Evolutionary conservation across 1,140 invertebrate genomes (phyloP).

Genomic region (Dufourea novaeangliae): DNA sequence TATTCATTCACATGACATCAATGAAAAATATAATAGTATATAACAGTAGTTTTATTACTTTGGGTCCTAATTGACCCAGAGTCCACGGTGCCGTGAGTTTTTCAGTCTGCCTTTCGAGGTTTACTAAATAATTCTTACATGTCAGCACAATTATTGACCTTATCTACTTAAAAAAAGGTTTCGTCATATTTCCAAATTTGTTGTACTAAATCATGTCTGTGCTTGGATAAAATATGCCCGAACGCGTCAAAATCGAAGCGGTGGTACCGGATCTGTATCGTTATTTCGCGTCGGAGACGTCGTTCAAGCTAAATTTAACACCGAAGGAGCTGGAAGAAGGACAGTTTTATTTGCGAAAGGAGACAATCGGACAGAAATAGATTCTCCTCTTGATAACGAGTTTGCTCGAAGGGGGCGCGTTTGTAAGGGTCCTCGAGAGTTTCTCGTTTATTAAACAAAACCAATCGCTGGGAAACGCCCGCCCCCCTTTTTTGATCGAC

Average conservation of each 20-base stretch:
- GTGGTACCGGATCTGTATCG: constrained; percentile 8
- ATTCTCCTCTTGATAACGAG: constrained; percentile 12
- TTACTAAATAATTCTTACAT: too few relatives aligned
- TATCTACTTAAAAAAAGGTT: neutral
- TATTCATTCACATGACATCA: too few relatives aligned
- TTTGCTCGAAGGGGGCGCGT: neutral
- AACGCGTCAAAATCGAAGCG: neutral
- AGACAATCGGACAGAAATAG: constrained; percentile 6
- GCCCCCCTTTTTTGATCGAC: neutral
- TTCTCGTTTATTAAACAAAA: constrained; percentile 30
- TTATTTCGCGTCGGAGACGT: constrained; percentile 16
- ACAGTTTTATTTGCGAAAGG: constrained; percentile 38
- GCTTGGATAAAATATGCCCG: neutral
- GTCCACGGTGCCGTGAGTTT: too few relatives aligned
- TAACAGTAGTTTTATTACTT: too few relatives aligned
- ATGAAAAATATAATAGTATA: too few relatives aligned
- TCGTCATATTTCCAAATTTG: neutral
- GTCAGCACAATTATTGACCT: neutral
- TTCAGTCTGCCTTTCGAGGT: too few relatives aligned
- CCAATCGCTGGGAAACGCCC: constrained; percentile 41
- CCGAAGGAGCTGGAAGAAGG: constrained; percentile 22
- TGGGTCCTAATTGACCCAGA: too few relatives aligned
- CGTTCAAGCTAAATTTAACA: constrained; percentile 40
- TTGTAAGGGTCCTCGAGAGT: neutral
- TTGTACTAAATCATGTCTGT: neutral